Evolutionary conservation across 2,113 vertebrate genomes (phyloP), one percentile per base, ranked within the genome.

Genomic region (Asarcornis scutulata): DNA sequence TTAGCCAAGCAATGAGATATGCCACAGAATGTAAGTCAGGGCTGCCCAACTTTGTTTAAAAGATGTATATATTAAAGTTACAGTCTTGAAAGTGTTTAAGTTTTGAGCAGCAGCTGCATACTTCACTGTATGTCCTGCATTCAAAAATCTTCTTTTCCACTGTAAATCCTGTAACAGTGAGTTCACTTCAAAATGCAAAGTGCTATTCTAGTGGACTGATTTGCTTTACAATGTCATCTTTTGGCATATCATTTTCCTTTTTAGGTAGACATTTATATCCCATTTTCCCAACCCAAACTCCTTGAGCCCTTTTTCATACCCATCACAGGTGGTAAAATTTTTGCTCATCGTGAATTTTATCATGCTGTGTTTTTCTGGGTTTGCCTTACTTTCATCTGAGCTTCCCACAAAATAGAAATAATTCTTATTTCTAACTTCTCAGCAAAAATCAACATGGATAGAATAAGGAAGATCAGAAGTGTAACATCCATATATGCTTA

Each of bases 11-110:
- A 60, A 59, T 0, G 18, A 81, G 40, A 86, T 83, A 78, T 79
- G 20, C 21, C 63, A 78, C 29, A 74, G 69, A 92, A 85, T 32
- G 44, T 83, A 76, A 91, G 40, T 86, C 83, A 86, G 72, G 60
- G 48, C 50, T 92, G 31, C 63, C 64, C 53, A 66, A n/a, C 29
- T 72, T 79, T 78, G 21, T 77, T 82, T 83, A 11, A 16, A 82
- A 89, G 52, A 86, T 79, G 95, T 89, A 73, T 63, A 88, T 64
- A 56, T 66, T 86, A 75, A 93, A 88, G 58, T 89, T 89, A 66
- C 59, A 85, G 48, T 60, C 12, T 87, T 50, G 62, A 55, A 77
- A 46, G 7, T 38, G 9, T 59, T 86, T 69, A 52, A 91, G 20
- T 58, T 80, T 74, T 93, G 77, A 87, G 59, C 29, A 72, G 34